Base-by-base conservation (phyloP, 2,113 vertebrate genomes). In the Pollimyrus isidori region DNA sequence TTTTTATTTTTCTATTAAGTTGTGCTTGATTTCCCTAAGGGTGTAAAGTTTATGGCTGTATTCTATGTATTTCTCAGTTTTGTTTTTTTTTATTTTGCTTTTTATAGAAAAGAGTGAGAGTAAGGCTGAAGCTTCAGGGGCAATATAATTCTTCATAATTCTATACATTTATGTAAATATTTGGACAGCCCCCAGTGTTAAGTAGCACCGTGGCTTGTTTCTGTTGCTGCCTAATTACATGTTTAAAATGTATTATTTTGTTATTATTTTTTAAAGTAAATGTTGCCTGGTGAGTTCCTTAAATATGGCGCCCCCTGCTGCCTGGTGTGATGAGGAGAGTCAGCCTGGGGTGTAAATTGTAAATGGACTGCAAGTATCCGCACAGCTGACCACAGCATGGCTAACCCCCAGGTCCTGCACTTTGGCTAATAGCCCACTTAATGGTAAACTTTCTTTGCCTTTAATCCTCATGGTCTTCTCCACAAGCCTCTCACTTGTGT, bases 21-120 rank as follows among this genome's bases (percentile, higher is more conserved):
- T 46, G 7, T 84, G 82, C 82, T 84, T 84, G 82, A 84, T 84
- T 84, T 84, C 82, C 82, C 82, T 84, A 48, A 84, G 82, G 82
- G 45, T 23, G 7, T 9, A 5, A 7, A 23, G 35, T 46, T 84
- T 48, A 84, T 84, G 19, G 39, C 45, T 48, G 45, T 13, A 48
- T 84, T 48, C 21, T 48, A 48, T 45, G 15, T 76, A 42, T 76
- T 76, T 76, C 35, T 39, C 30, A 39, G 3, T 7, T 42, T n/a
- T n/a, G 3, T 46, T 42, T 30, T 11, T 80, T 21, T 21, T 42
- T 17, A 4, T 84, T 45, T 48, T 84, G 35, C 35, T 48, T 48
- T 84, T 46, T 84, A 1, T 48, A 84, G 39, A 83, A 42, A 26
- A 46, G 17, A 23, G 7, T 84, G 7, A 42, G 17, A 83, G 23